A percentile compares a stretch with the other conserved stretches of the same genome.
These are phyloP conservation scores for Actenoides lindsayi DNA, from an alignment of 2,113 vertebrate species.

Conservation along the genomic window DNA sequence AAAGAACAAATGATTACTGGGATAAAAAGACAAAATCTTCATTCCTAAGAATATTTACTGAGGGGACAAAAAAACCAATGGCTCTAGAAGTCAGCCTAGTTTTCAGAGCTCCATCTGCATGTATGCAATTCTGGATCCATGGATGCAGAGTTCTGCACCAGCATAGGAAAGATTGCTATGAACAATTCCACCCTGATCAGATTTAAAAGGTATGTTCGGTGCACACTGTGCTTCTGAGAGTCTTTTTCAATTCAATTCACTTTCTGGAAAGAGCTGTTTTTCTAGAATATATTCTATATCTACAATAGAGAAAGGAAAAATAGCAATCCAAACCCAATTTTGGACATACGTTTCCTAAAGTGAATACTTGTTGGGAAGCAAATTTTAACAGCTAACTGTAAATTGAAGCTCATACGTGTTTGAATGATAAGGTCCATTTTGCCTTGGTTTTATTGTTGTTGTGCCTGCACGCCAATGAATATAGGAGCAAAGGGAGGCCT, in stretches of 20 bases:
- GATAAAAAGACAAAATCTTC: constrained; percentile 2
- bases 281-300: not conserved
- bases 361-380: not conserved
- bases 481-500: not conserved
- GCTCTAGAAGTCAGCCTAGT: not conserved
- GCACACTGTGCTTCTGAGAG: not conserved
- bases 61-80: not conserved
- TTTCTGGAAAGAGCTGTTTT: not conserved
- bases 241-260: not conserved
- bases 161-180: not conserved
- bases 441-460: not conserved
- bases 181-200: not conserved
- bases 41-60: not conserved
- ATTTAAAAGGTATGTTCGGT: not conserved
- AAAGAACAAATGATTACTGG: not conserved
- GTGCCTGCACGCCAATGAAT: not conserved
- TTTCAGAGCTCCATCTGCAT: not conserved
- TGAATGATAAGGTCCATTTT: not conserved
- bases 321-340: not conserved
- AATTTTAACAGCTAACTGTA: not conserved
- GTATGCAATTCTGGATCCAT: not conserved
- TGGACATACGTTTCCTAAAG: rapidly evolving
- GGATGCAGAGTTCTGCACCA: not conserved
- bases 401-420: not conserved
- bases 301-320: not conserved